phyloP scores from a whole-genome alignment of 2,888 invertebrate species.

The Brenthis hecate region DNA sequence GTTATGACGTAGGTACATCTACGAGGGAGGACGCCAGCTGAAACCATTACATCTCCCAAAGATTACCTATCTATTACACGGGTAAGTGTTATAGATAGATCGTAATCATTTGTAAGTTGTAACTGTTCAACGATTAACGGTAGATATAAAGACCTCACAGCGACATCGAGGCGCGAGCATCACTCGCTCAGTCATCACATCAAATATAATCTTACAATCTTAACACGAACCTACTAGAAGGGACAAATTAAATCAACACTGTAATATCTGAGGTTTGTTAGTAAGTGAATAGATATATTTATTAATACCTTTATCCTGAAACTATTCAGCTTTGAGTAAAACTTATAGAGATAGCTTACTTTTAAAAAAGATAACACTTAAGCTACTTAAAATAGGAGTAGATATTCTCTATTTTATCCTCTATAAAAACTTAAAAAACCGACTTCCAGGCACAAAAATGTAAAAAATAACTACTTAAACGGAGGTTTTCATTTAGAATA shows the following conservation, averaged over 20 bases:
- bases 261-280: not conserved
- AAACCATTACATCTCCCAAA: no score
- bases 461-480: no score
- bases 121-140: not conserved
- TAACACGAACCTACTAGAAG: not conserved
- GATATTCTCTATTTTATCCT: no score
- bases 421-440: not conserved
- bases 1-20: no score
- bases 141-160: not conserved
- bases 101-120: not conserved
- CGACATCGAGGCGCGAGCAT: conserved; percentile 6
- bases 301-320: not conserved
- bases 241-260: not conserved
- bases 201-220: no score
- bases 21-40: no score
- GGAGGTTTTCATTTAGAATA: no score
- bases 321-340: no score
- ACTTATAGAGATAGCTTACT: no score
- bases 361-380: no score
- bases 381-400: no score
- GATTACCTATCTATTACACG: not conserved
- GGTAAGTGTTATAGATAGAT: not conserved
- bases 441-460: no score
- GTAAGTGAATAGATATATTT: not conserved
- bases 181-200: not conserved